phyloP scores from a whole-genome alignment of 53 echinoderm and acorn worm species.

The Luidia sarsii region DNA sequence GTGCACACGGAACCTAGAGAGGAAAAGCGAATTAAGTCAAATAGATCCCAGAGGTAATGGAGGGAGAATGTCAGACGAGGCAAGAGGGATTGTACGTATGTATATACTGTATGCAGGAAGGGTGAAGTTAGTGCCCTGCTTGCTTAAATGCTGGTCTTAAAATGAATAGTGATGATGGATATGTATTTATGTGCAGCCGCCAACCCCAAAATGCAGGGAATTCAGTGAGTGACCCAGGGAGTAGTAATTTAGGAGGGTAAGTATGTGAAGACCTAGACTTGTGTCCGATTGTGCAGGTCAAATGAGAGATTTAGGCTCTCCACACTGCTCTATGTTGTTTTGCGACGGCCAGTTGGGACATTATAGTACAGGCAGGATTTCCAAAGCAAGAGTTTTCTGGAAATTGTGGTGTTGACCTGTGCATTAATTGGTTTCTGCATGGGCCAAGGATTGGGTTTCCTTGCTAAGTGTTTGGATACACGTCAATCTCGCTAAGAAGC shows the following conservation, averaged over 20 bases:
- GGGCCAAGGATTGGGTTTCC: slow-evolving; percentile 53
- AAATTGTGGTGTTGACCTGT: slow-evolving; percentile 17
- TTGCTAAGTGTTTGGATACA: slow-evolving; percentile 52
- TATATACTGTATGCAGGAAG: no score
- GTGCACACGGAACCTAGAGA: no score
- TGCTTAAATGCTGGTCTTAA: no score
- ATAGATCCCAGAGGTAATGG: slow-evolving; percentile 44
- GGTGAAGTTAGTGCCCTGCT: no score
- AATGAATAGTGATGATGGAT: slow-evolving; percentile 35
- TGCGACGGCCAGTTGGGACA: no score
- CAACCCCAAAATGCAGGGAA: slow-evolving; percentile 1
- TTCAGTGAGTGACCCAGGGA: slow-evolving; percentile 26
- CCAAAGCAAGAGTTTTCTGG: slow-evolving; percentile 9
- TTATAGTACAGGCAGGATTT: no score
- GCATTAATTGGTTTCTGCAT: slow-evolving; percentile 55
- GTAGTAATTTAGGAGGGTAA: slow-evolving; percentile 4
- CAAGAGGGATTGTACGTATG: no score
- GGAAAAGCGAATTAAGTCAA: slow-evolving; percentile 12
- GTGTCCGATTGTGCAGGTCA: slow-evolving; percentile 18
- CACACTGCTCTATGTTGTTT: no score
- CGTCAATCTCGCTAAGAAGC: slow-evolving; percentile 50
- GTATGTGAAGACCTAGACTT: slow-evolving; percentile 13
- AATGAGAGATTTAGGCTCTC: slow-evolving; percentile 31
- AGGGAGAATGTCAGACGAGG: slow-evolving; percentile 9
- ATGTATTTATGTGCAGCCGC: slow-evolving; percentile 3